These are phyloP conservation scores for Platyrinchus mystaceus DNA, from an alignment of 2,797 vertebrate species.

Conservation along the genomic window DNA sequence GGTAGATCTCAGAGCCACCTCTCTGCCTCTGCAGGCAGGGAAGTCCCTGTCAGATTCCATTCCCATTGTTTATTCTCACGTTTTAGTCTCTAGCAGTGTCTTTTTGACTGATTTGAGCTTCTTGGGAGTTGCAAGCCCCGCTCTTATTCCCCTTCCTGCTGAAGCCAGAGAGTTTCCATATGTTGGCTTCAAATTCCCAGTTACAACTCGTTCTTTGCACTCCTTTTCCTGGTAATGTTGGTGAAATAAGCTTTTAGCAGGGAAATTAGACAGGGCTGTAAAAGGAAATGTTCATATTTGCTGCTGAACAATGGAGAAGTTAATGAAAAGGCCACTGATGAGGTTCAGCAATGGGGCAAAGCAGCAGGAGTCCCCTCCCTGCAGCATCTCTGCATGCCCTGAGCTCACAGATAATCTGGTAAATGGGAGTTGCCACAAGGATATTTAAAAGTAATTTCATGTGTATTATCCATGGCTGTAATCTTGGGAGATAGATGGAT, in stretches of 20 bases:
- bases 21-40: not conserved
- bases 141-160: not conserved
- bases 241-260: not conserved
- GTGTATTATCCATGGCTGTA: not conserved
- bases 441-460: not conserved
- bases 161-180: not conserved
- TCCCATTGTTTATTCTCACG: not conserved
- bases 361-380: not conserved
- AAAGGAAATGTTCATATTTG: constrained; percentile 71
- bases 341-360: constrained; percentile 59
- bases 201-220: not conserved
- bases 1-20: not conserved
- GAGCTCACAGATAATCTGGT: rapidly evolving
- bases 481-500: not conserved
- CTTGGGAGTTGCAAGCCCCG: not conserved
- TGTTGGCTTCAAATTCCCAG: not conserved
- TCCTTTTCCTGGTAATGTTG: not conserved
- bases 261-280: not conserved
- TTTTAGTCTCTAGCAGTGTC: not conserved
- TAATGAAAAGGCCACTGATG: constrained; percentile 76
- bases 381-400: not conserved
- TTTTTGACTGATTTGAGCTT: not conserved
- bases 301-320: constrained; percentile 74
- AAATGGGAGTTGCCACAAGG: not conserved
- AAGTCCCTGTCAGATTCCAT: not conserved